phyloP scores from a whole-genome alignment of 2,113 vertebrate species.

The Charina bottae region DNA sequence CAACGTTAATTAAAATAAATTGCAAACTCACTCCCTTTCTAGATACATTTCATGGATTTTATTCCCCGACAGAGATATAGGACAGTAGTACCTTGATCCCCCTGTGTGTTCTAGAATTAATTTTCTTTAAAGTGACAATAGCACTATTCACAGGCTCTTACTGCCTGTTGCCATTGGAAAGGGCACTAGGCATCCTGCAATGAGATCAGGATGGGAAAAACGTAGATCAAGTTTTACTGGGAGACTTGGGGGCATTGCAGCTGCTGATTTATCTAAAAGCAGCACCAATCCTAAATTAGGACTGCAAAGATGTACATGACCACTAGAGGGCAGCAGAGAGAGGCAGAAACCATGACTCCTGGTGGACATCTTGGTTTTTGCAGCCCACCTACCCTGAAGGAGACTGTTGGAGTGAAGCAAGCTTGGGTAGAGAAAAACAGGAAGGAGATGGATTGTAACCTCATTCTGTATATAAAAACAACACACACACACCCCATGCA shows the following conservation, averaged over 20 bases:
- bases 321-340: not conserved
- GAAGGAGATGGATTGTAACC: not conserved
- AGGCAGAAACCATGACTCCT: not conserved
- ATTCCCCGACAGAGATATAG: slow-evolving; percentile 2
- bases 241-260: not conserved
- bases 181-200: not conserved
- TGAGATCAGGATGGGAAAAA: not conserved
- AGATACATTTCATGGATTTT: slow-evolving; percentile 19
- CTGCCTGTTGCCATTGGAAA: not conserved
- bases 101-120: not conserved
- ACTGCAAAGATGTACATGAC: not conserved
- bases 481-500: rapidly evolving
- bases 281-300: not conserved
- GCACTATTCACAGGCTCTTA: not conserved
- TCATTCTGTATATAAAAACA: not conserved
- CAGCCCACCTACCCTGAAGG: not conserved
- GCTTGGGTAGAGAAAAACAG: not conserved
- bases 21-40: slow-evolving; percentile 6
- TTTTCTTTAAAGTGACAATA: slow-evolving; percentile 16
- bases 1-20: slow-evolving; percentile 43
- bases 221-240: not conserved
- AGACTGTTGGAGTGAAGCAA: not conserved
- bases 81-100: slow-evolving; percentile 17
- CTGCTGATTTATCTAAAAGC: not conserved
- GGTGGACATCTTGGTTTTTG: not conserved